Conservation (phyloP, 2,888 invertebrate species). For the Hymenopus coronatus region DNA sequence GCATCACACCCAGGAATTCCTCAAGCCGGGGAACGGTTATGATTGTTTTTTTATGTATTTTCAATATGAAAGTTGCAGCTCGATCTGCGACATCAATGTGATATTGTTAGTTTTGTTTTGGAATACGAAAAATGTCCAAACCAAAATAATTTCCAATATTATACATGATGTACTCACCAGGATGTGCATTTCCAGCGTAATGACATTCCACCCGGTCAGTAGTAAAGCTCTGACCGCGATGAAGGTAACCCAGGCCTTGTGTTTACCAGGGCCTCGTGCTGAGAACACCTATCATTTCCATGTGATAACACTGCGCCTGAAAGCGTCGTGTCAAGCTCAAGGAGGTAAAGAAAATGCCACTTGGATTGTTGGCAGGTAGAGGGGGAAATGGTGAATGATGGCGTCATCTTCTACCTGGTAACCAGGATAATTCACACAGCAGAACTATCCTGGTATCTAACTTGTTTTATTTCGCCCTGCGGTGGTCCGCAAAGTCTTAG, state of each 20-base stretch:
- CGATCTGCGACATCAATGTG: too few species aligned
- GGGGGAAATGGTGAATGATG: neutral
- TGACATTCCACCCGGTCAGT: neutral
- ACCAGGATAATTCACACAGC: neutral
- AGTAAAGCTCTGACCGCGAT: neutral
- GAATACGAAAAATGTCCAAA: too few species aligned
- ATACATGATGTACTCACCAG: neutral
- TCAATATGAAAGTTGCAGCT: too few species aligned
- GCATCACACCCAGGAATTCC: too few species aligned
- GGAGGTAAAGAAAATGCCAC: neutral
- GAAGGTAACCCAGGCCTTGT: neutral
- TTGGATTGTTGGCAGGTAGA: neutral
- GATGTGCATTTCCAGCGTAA: neutral
- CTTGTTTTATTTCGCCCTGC: neutral
- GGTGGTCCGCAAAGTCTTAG: too few species aligned
- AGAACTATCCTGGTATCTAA: neutral
- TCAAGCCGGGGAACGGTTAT: too few species aligned
- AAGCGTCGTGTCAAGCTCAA: neutral
- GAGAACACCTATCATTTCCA: neutral
- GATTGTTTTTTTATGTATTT: too few species aligned
- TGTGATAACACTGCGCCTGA: neutral
- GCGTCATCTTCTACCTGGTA: neutral
- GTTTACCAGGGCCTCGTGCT: neutral
- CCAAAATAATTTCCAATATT: too few species aligned
- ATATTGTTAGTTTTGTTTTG: too few species aligned